A percentile compares a stretch with the other conserved stretches of the same genome.
phyloP scores from a whole-genome alignment of 2,888 invertebrate genomes.

The Trichogramma evanescens region DNA sequence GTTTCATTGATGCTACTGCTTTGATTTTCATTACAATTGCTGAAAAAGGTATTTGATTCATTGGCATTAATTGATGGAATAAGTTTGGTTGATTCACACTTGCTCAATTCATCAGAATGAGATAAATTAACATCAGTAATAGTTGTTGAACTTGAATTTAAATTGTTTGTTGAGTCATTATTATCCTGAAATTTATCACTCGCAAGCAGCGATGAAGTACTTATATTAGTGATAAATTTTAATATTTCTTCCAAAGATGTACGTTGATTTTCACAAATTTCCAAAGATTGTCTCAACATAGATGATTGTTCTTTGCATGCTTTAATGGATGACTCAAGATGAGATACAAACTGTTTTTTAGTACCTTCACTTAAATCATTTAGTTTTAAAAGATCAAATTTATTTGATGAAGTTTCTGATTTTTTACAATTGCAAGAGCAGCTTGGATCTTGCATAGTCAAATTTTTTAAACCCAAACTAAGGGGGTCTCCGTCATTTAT shows the following conservation, averaged over 20 bases:
- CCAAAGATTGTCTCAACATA: conserved; percentile 13
- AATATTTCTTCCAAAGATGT: conserved; percentile 8
- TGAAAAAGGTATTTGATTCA: no score
- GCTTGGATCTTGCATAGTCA: not conserved
- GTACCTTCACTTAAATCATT: not conserved
- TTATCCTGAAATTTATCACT: not conserved
- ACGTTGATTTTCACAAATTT: conserved; percentile 10
- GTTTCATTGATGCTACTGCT: not conserved
- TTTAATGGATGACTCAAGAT: conserved; percentile 16
- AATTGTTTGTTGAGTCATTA: not conserved
- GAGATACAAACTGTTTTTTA: conserved; percentile 7
- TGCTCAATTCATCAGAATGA: not conserved
- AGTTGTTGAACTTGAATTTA: not conserved
- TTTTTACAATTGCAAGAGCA: not conserved
- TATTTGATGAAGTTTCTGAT: not conserved
- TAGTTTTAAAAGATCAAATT: conserved; percentile 9
- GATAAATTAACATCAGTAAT: not conserved
- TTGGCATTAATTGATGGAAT: no score
- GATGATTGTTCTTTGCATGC: conserved; percentile 9
- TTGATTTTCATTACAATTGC: not conserved
- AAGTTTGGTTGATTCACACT: not conserved
- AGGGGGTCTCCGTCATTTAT: not conserved
- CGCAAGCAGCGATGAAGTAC: no score
- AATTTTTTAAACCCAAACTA: conserved; percentile 5
- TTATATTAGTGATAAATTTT: conserved; percentile 10